Base-by-base conservation (phyloP, 1,140 invertebrate species). In the Stegodyphus mimosarum region DNA sequence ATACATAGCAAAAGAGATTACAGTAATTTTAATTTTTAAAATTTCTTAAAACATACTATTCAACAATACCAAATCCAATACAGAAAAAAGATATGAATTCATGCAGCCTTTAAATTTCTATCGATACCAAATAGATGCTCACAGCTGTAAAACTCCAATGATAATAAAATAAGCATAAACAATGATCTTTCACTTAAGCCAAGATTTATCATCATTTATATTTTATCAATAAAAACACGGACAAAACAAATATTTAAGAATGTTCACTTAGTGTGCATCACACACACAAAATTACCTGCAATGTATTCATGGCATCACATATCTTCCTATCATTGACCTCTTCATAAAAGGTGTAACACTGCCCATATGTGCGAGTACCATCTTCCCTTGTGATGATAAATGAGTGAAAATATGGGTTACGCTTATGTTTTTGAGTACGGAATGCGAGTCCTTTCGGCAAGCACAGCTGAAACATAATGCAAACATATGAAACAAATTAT, bases 311-410 rank as follows among this genome's bases (percentile, higher is more conserved):
- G 60, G 97, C 97, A 87, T 94, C 95, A 90, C 96, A 97, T 87
- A 99, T 97, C 90, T 97, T 95, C 72, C 93, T 92, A 90, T 97
- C 97, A 73, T 94, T 93, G 87, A 98, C 96, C 92, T 98, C 95
- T 91, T 99, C 98, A 92, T 96, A 99, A 91, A 99, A 99, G 13
- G 97, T 94, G 83, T 97, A 93, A 88, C 96, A 96, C 89, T 97
- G 97, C 63, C 98, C 98, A 92, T 97, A 98, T 74, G 94, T 95
- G 88, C 97, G 92, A 86, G 95, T 95, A 69, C 98, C 98, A 93
- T 99, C 97, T 92, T 99, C 97, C 89, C 95, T 94, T 18, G 98
- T 99, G 67, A 99, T 96, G 9, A 99, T 94, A 92, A 99, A 99
- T 71, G 97, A 96, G 91, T 99, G 98, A 92, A 99, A 99, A 87